Evolutionary conservation across 2,888 invertebrate genomes (phyloP).

Genomic region (Tetragnatha montana): DNA sequence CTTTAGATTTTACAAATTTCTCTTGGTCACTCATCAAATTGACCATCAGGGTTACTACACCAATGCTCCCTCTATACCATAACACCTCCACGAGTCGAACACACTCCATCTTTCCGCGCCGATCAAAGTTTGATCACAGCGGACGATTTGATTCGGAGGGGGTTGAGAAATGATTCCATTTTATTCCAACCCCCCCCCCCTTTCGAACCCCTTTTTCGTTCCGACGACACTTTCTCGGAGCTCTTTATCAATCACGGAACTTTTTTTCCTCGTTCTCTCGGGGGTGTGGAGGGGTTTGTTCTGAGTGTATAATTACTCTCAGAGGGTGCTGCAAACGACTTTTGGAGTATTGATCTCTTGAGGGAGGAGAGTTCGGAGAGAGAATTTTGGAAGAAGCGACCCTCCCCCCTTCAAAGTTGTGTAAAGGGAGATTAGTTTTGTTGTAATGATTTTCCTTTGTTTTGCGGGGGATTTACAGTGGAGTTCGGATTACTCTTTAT

Average conservation of each 20-base stretch:
- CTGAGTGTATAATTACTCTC: constrained; percentile 33
- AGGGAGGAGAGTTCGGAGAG: background rate
- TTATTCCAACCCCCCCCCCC: background rate
- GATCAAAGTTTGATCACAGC: constrained; percentile 54
- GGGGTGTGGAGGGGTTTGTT: background rate
- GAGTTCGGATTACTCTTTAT: background rate
- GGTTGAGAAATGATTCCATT: constrained; percentile 34
- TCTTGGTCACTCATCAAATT: background rate
- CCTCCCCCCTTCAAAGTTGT: background rate
- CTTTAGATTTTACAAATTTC: no score
- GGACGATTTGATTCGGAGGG: constrained; percentile 34
- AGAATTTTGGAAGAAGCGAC: background rate
- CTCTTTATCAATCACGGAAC: constrained; percentile 38
- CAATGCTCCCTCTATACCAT: no score
- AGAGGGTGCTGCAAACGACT: background rate
- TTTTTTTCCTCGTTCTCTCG: background rate
- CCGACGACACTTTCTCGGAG: constrained; percentile 14
- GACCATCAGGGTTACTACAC: no score
- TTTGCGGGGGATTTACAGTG: background rate
- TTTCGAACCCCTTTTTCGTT: background rate
- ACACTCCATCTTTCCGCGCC: constrained; percentile 49
- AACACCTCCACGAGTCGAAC: background rate
- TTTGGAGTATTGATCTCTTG: background rate
- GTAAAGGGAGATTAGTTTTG: background rate
- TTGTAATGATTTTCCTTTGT: background rate